Conservation (phyloP, 2,888 invertebrate species). For the Cryptosula pallasiana region DNA sequence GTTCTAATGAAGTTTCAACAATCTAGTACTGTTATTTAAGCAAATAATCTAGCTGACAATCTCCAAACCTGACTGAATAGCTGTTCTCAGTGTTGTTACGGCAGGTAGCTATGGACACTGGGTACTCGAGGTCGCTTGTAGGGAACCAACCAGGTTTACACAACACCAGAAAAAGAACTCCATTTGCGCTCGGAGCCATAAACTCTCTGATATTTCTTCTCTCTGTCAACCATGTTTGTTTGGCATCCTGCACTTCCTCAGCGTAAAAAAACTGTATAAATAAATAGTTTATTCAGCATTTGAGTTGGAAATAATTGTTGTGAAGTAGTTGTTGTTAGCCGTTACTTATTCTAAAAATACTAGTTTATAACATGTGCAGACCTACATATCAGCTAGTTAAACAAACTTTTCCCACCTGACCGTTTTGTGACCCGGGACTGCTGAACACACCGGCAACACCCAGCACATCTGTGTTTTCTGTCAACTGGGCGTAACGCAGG, state of each 20-base stretch:
- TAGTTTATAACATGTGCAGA: no score
- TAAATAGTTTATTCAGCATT: conserved; percentile 1
- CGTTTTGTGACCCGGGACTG: background rate
- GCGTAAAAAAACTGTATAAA: conserved; percentile 6
- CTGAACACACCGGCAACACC: background rate
- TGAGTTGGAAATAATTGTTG: no score
- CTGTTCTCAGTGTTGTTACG: background rate
- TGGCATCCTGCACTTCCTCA: background rate
- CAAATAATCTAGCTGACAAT: no score
- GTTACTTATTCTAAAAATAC: no score
- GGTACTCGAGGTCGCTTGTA: background rate
- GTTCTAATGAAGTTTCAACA: no score
- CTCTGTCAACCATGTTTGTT: background rate
- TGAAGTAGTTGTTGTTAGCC: no score
- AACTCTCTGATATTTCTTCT: background rate
- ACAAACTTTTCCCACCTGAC: no score
- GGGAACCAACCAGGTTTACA: conserved; percentile 7
- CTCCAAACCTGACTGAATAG: no score
- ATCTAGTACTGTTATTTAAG: no score
- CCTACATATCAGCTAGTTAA: no score
- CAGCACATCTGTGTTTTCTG: background rate
- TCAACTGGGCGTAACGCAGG: background rate
- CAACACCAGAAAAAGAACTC: background rate
- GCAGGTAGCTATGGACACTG: background rate
- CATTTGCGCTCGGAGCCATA: background rate